These are phyloP conservation scores for Rhinogobio ventralis DNA, from an alignment of 2,797 vertebrate genomes.

Conservation along the genomic window DNA sequence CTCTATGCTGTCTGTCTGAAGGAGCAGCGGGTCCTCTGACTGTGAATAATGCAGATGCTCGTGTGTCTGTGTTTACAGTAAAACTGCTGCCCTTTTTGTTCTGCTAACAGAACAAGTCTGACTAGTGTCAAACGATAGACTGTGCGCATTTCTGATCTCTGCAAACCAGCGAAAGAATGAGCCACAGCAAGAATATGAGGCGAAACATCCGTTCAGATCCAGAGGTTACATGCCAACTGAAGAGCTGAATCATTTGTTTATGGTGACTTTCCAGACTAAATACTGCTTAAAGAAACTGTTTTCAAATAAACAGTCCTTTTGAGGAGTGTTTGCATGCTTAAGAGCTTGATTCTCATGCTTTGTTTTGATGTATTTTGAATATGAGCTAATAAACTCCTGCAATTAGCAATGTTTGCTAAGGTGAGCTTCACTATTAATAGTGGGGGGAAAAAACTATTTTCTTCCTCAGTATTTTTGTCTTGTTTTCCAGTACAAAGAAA, in stretches of 20 bases:
- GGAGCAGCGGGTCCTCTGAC: neutral
- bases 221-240: neutral
- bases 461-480: neutral
- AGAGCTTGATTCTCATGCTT: neutral
- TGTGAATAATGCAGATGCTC: neutral
- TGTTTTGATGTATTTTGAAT: neutral
- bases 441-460: neutral
- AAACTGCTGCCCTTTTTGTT: slow-evolving; percentile 5
- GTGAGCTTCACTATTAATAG: too few species aligned
- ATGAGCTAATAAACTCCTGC: neutral
- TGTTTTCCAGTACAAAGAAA: neutral
- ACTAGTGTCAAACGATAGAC: neutral
- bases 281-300: neutral
- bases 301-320: neutral
- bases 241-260: neutral
- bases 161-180: neutral
- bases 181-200: neutral
- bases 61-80: slow-evolving; percentile 16
- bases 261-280: neutral
- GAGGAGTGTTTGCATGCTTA: neutral
- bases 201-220: neutral
- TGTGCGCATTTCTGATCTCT: neutral
- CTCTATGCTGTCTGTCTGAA: neutral
- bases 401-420: neutral
- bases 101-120: neutral